phyloP scores from a whole-genome alignment of 2,113 vertebrate species.

The Ursus arctos region DNA sequence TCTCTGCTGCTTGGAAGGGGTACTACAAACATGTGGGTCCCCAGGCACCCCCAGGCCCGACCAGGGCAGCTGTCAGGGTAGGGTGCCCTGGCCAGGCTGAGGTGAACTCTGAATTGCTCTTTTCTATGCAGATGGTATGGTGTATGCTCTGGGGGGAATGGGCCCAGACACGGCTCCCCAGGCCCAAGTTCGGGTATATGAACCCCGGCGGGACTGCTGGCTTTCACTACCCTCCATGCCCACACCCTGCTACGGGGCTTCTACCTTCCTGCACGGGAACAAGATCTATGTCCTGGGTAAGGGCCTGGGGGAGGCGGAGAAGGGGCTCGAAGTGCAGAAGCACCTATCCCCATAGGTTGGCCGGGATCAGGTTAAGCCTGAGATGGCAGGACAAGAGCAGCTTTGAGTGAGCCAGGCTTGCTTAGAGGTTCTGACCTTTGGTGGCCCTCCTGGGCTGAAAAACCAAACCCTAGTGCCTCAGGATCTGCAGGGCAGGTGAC shows the following conservation, averaged over 20 bases:
- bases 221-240: conserved; percentile 95
- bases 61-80: not conserved
- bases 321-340: not conserved
- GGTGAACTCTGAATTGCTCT: not conserved
- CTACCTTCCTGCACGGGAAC: conserved; percentile 93
- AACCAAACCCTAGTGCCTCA: not conserved
- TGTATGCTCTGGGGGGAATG: conserved; percentile 97
- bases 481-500: not conserved
- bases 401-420: not conserved
- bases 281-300: conserved; percentile 96
- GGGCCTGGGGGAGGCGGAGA: conserved; percentile 49
- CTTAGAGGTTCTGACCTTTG: not conserved
- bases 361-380: not conserved
- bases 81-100: not conserved
- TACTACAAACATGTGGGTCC: not conserved
- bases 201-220: conserved; percentile 95
- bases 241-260: conserved; percentile 96
- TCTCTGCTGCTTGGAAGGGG: not conserved
- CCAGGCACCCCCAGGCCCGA: not conserved
- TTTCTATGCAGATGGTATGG: conserved; percentile 92
- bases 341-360: not conserved
- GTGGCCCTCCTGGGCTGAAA: not conserved
- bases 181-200: conserved; percentile 95
- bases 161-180: conserved; percentile 95
- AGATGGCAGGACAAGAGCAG: not conserved